Percentiles rank a stretch among this genome's conserved stretches.
Evolutionary conservation across 2,888 invertebrate genomes (phyloP).

Genomic region (Aporophyla lueneburgensis): DNA sequence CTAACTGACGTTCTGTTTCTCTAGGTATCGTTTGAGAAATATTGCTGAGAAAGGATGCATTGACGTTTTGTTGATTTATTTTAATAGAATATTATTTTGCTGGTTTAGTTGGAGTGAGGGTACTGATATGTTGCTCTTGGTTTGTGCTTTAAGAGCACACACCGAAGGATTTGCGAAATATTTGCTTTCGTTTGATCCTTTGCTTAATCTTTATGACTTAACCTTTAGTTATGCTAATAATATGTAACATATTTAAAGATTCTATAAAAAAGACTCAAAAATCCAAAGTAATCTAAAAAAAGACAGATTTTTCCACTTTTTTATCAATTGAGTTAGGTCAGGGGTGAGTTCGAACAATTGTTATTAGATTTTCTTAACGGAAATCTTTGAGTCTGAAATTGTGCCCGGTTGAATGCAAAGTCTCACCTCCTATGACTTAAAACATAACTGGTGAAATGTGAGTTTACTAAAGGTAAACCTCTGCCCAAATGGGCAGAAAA

Average conservation of each 20-base stretch:
- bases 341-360: background rate
- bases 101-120: background rate
- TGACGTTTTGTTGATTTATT: slow-evolving; percentile 36
- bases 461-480: too few relatives aligned
- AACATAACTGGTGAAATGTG: too few relatives aligned
- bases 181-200: too few relatives aligned
- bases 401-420: background rate
- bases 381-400: background rate
- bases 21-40: slow-evolving; percentile 45
- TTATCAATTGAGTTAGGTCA: too few relatives aligned
- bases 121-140: background rate
- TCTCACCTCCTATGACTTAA: too few relatives aligned
- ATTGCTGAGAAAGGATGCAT: slow-evolving; percentile 36
- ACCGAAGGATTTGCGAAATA: too few relatives aligned
- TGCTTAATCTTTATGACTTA: too few relatives aligned
- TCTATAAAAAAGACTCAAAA: too few relatives aligned
- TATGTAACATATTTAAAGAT: too few relatives aligned
- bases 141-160: background rate
- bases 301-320: too few relatives aligned
- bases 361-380: background rate
- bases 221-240: too few relatives aligned
- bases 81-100: slow-evolving; percentile 31
- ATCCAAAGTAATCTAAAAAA: too few relatives aligned
- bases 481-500: background rate
- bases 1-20: slow-evolving; percentile 58